phyloP scores from a whole-genome alignment of 2,888 invertebrate species.

The Ochropacha duplaris region DNA sequence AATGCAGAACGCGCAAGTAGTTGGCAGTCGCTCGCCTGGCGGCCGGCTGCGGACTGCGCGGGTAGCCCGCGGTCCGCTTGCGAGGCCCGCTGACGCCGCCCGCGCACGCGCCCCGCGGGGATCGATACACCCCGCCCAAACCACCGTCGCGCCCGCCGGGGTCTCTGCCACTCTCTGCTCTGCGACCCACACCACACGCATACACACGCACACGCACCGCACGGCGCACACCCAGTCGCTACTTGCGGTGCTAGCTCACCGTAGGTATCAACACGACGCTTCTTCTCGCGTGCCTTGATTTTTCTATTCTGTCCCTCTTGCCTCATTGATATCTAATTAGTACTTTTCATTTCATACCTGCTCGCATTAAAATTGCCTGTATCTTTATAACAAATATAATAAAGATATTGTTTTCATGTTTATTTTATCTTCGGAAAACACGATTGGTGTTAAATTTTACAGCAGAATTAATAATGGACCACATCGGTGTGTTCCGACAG shows the following conservation, averaged over 20 bases:
- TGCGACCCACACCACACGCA: no score
- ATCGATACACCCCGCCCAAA: constrained; percentile 79
- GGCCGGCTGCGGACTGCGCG: constrained; percentile 79
- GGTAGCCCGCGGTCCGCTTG: constrained; percentile 49
- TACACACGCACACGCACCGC: constrained; percentile 34
- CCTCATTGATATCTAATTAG: background rate
- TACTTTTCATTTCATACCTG: no score
- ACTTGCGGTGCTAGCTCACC: constrained; percentile 32
- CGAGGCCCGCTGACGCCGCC: constrained; percentile 56
- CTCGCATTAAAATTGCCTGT: no score
- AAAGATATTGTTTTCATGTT: no score
- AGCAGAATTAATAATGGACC: background rate
- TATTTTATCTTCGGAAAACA: no score
- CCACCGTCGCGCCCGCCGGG: constrained; percentile 59
- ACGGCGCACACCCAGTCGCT: constrained; percentile 28
- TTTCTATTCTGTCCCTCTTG: constrained; percentile 41
- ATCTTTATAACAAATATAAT: no score
- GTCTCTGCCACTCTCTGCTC: constrained; percentile 41
- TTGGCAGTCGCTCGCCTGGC: constrained; percentile 67
- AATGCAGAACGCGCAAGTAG: constrained; percentile 22
- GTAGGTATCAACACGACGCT: constrained; percentile 33
- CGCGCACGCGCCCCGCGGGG: constrained; percentile 74
- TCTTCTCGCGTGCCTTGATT: constrained; percentile 52
- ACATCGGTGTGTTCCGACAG: no score
- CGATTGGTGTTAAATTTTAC: background rate